phyloP scores from a whole-genome alignment of 2,888 invertebrate genomes.

The Hyalella azteca region DNA sequence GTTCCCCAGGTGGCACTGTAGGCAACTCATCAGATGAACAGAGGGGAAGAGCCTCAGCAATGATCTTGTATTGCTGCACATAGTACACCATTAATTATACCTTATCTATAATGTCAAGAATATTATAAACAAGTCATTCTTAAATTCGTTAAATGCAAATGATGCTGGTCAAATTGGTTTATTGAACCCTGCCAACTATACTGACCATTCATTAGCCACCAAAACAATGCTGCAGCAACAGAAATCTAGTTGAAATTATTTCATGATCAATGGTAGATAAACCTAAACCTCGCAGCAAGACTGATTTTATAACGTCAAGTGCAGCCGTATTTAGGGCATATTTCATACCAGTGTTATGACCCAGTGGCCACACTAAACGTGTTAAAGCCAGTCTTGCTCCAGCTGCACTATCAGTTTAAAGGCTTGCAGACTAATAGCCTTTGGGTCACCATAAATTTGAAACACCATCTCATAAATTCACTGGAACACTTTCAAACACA shows the following conservation, averaged over 20 bases:
- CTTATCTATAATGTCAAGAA: background rate
- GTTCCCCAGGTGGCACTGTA: background rate
- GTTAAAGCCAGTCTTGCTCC: background rate
- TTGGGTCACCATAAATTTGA: background rate
- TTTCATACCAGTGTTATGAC: background rate
- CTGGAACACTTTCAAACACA: background rate
- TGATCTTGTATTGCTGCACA: background rate
- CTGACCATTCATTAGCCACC: background rate
- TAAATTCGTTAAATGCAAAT: too few relatives aligned
- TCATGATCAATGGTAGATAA: background rate
- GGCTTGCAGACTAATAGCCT: too few relatives aligned
- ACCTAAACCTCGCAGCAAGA: background rate
- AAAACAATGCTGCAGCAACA: background rate
- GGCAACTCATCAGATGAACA: constrained; percentile 12
- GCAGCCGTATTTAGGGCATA: too few relatives aligned
- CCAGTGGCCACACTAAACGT: background rate
- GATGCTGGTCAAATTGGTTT: too few relatives aligned
- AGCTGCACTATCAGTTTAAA: background rate
- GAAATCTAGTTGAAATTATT: background rate
- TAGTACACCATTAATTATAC: background rate
- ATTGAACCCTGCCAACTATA: background rate
- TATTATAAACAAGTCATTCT: background rate
- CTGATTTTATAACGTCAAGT: too few relatives aligned
- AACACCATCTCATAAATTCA: background rate
- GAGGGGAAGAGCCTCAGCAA: background rate